Evolutionary conservation across 2,888 invertebrate genomes (phyloP).

Genomic region (Stenurella melanura): DNA sequence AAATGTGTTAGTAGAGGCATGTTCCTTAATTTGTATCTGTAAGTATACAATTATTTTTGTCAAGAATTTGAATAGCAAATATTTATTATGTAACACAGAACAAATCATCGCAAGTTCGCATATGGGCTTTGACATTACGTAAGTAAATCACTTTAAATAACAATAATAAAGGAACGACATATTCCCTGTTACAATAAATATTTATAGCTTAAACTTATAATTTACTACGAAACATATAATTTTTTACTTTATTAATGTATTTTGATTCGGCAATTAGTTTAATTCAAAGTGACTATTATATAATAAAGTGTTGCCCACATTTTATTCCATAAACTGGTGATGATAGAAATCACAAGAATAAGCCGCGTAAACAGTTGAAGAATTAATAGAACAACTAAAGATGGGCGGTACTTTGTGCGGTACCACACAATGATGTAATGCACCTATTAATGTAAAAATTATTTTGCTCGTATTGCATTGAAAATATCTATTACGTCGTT

Average conservation of each 20-base stretch:
- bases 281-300: conserved; percentile 8
- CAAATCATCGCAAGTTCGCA: background rate
- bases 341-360: conserved; percentile 1
- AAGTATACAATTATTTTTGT: background rate
- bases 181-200: background rate
- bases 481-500: background rate
- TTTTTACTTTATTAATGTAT: background rate
- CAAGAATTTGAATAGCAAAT: background rate
- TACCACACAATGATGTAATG: conserved; percentile 18
- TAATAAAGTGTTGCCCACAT: background rate
- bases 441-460: background rate
- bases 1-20: too few relatives aligned
- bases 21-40: background rate
- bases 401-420: conserved; percentile 23
- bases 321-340: conserved; percentile 22
- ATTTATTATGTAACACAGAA: background rate
- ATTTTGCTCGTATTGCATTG: background rate
- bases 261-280: conserved; percentile 13
- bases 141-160: background rate
- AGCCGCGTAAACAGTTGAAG: conserved; percentile 13
- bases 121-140: background rate
- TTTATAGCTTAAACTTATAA: background rate
- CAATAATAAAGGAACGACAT: background rate
- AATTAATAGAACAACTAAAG: conserved; percentile 8
- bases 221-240: background rate